phyloP scores from a whole-genome alignment of 1,140 invertebrate genomes.

The Zophobas morio region DNA sequence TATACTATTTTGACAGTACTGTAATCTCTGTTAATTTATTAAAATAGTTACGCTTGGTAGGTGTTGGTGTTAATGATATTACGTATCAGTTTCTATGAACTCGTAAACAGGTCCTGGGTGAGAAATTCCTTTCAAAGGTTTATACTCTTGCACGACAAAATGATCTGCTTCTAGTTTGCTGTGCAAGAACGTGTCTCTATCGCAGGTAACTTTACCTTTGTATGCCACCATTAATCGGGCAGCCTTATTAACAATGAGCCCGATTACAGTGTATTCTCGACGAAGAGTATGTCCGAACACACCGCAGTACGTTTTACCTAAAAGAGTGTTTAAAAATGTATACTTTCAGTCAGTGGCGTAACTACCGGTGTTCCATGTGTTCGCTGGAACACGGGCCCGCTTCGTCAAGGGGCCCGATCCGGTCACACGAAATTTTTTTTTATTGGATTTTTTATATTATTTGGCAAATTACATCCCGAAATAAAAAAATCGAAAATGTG shows the following conservation, averaged over 20 bases:
- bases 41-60: no score
- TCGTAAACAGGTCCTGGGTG: conserved; percentile 77
- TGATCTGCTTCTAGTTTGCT: conserved; percentile 75
- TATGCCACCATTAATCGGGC: conserved; percentile 82
- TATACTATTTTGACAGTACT: no score
- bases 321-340: not conserved
- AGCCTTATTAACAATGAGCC: conserved; percentile 82
- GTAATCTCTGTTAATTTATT: no score
- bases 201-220: conserved; percentile 77
- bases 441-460: no score
- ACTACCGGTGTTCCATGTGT: no score
- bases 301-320: conserved; percentile 80
- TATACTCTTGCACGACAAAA: conserved; percentile 75
- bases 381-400: no score
- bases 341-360: no score
- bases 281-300: conserved; percentile 82
- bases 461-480: no score
- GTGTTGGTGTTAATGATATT: not conserved
- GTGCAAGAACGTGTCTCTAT: conserved; percentile 78
- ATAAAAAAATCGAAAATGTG: no score
- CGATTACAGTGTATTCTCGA: conserved; percentile 84
- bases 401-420: no score
- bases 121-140: conserved; percentile 76
- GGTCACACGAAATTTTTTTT: no score
- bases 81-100: conserved; percentile 65